Evolutionary conservation across 1,140 invertebrate species (phyloP).

Genomic region (Paraescarpia echinospica): DNA sequence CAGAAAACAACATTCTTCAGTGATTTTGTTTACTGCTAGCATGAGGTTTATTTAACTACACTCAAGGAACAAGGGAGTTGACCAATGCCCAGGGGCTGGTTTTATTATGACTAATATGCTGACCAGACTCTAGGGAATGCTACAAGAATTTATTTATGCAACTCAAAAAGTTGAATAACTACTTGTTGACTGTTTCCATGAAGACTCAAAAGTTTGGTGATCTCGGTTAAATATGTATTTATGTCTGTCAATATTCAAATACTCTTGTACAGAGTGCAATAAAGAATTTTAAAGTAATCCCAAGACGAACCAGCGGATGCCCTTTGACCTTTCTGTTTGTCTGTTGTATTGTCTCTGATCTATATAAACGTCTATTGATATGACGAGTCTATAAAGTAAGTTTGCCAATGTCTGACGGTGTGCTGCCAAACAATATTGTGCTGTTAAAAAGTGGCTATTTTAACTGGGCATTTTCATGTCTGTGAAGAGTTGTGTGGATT

Average conservation of each 20-base stretch:
- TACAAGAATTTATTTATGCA: not conserved
- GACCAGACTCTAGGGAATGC: not conserved
- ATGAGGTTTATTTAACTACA: not conserved
- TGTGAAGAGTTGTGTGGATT: not conserved
- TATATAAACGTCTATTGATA: not conserved
- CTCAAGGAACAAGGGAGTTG: too few species aligned
- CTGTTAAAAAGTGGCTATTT: not conserved
- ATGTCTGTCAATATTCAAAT: not conserved
- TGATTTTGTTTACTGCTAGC: not conserved
- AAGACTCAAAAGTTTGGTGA: not conserved
- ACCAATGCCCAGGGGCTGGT: too few species aligned
- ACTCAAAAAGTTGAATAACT: not conserved
- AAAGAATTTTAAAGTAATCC: not conserved
- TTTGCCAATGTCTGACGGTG: not conserved
- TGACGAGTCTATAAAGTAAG: not conserved
- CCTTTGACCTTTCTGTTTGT: not conserved
- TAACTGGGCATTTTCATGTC: not conserved
- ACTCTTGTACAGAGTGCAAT: not conserved
- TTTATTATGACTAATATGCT: not conserved
- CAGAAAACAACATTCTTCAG: not conserved
- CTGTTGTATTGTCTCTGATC: not conserved
- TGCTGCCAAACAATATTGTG: not conserved
- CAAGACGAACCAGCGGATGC: not conserved
- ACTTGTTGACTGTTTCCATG: not conserved
- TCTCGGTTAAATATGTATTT: not conserved